Percentiles rank a stretch among this genome's conserved stretches.
Conservation (phyloP, 1,140 invertebrate genomes). For the Listronotus bonariensis region DNA sequence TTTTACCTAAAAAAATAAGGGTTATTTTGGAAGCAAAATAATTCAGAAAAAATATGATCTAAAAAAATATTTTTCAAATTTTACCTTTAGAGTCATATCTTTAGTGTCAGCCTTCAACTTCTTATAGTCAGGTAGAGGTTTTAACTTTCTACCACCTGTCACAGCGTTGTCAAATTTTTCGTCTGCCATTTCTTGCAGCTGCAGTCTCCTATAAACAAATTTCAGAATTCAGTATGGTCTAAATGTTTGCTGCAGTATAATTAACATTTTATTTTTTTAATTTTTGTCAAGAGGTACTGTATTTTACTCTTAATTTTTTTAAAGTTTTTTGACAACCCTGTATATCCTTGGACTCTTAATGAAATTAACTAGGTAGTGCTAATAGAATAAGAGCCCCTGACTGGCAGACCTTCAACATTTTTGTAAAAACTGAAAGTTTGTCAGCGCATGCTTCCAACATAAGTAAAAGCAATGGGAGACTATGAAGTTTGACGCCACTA, state of each 20-base stretch:
- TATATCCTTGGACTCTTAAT: no score
- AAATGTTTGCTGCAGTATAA: neutral
- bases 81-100: slow-evolving; percentile 59
- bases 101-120: slow-evolving; percentile 63
- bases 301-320: no score
- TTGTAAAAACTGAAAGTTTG: no score
- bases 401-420: no score
- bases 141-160: slow-evolving; percentile 52
- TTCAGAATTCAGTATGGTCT: neutral
- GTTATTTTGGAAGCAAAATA: neutral
- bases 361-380: no score
- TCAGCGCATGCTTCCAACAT: no score
- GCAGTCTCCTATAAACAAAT: slow-evolving; percentile 53
- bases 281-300: no score
- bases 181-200: slow-evolving; percentile 62
- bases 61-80: neutral
- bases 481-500: no score
- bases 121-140: slow-evolving; percentile 63
- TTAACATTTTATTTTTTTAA: no score
- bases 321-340: no score
- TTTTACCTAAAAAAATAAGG: slow-evolving; percentile 50
- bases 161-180: slow-evolving; percentile 56
- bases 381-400: no score
- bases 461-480: no score
- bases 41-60: neutral